phyloP scores from a whole-genome alignment of 2,113 vertebrate genomes.

The Nesogale talazaci region DNA sequence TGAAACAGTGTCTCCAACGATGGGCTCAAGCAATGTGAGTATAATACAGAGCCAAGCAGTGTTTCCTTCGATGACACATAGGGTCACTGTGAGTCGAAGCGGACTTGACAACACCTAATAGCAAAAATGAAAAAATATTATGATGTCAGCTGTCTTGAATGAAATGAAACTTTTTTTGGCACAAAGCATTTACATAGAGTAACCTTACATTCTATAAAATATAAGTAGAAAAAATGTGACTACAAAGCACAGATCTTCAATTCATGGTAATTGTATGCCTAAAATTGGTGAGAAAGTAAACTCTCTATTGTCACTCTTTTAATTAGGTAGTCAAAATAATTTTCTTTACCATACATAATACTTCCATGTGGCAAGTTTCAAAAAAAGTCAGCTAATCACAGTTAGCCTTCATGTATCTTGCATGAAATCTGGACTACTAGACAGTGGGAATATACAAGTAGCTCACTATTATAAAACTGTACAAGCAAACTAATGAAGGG shows the following conservation, averaged over 20 bases:
- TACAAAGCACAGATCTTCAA: too few relatives aligned
- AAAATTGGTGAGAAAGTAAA: neutral
- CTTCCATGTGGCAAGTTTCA: neutral
- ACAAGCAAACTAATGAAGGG: neutral
- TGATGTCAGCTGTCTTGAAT: neutral
- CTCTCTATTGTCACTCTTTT: neutral
- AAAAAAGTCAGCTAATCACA: neutral
- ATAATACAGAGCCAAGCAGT: too few relatives aligned
- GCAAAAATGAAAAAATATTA: neutral
- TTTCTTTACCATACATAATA: neutral
- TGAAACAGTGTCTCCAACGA: too few relatives aligned
- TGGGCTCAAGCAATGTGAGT: too few relatives aligned
- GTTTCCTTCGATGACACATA: too few relatives aligned
- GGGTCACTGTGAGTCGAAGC: too few relatives aligned
- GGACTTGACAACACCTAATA: too few relatives aligned
- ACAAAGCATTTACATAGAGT: neutral
- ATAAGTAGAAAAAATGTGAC: slow-evolving; percentile 27
- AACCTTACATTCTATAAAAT: neutral
- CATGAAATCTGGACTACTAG: neutral
- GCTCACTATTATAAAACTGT: neutral
- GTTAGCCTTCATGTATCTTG: neutral
- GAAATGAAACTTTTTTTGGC: neutral
- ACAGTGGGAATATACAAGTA: neutral
- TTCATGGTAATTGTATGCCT: neutral
- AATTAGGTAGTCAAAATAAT: neutral